These are phyloP conservation scores for Hippoglossus hippoglossus DNA, from an alignment of 2,797 vertebrate genomes.

Conservation along the genomic window DNA sequence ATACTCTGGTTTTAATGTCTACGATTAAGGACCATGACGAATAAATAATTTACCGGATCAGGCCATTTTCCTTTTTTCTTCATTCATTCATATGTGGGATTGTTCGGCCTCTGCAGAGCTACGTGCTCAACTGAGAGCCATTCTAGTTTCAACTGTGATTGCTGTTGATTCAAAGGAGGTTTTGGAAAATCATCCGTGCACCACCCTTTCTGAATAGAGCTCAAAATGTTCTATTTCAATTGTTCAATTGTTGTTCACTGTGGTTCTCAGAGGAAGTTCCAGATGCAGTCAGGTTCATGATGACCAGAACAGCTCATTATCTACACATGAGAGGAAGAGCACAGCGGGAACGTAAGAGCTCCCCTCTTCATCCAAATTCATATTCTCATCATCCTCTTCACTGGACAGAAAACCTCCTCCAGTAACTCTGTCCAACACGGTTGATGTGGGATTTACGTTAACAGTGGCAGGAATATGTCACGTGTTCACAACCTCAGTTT, in stretches of 20 bases:
- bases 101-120: too few relatives aligned
- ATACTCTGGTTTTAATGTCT: background rate
- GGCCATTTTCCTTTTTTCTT: too few relatives aligned
- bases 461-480: too few relatives aligned
- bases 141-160: too few relatives aligned
- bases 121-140: too few relatives aligned
- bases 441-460: background rate
- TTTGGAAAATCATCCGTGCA: background rate
- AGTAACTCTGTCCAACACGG: background rate
- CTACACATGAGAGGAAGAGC: constrained; percentile 19
- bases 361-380: constrained; percentile 11
- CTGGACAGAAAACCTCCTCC: background rate
- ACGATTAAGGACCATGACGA: too few relatives aligned
- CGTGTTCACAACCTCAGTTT: background rate
- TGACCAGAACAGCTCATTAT: constrained; percentile 15
- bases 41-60: too few relatives aligned
- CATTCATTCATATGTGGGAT: too few relatives aligned
- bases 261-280: too few relatives aligned
- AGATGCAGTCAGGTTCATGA: too few relatives aligned
- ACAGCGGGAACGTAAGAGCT: constrained; percentile 4
- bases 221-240: background rate
- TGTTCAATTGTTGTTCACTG: background rate
- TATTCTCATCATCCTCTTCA: constrained; percentile 2
- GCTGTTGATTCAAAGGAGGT: background rate
- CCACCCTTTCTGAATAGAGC: background rate